Conservation (phyloP, 2,888 invertebrate genomes). For the Troilus luridus region DNA sequence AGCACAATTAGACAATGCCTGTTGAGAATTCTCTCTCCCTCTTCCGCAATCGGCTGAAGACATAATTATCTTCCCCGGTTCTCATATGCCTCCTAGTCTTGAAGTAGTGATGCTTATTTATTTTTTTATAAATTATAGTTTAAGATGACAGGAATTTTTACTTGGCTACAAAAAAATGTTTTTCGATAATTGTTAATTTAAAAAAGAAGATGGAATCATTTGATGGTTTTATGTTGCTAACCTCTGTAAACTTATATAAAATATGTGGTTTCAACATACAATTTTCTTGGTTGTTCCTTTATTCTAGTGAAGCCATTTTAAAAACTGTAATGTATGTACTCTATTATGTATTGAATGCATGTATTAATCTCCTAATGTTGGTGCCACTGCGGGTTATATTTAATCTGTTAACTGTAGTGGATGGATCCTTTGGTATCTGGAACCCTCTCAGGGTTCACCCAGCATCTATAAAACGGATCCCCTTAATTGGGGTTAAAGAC, state of each 20-base stretch:
- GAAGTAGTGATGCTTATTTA: background rate
- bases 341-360: too few species aligned
- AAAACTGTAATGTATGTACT: too few species aligned
- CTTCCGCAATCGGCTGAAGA: background rate
- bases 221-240: background rate
- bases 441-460: too few species aligned
- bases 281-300: too few species aligned
- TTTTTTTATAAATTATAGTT: background rate
- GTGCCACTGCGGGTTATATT: too few species aligned
- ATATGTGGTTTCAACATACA: too few species aligned
- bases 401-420: too few species aligned
- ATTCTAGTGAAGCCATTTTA: too few species aligned
- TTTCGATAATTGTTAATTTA: background rate
- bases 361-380: too few species aligned
- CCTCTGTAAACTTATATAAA: background rate
- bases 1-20: conserved; percentile 15
- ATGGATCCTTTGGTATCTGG: too few species aligned
- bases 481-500: too few species aligned
- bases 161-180: background rate
- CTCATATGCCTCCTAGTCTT: background rate
- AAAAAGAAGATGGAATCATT: background rate
- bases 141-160: background rate
- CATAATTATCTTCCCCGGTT: background rate
- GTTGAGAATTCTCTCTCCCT: background rate
- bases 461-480: too few species aligned